Evolutionary conservation across 2,113 vertebrate species (phyloP).

Genomic region (Calidris pugnax): DNA sequence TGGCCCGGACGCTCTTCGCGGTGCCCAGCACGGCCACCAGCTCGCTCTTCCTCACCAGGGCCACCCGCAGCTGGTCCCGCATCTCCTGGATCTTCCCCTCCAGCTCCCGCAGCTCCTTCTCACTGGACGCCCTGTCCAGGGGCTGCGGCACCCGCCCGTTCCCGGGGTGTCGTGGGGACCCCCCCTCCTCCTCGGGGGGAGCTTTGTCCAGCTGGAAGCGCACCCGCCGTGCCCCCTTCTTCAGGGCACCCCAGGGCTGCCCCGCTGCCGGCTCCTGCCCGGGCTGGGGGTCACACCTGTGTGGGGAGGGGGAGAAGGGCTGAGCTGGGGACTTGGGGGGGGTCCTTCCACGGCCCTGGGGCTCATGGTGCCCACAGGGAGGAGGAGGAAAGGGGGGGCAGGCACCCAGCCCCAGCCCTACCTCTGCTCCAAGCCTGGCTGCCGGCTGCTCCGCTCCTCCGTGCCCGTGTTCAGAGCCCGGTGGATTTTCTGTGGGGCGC

Average conservation of each 20-base stretch:
- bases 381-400: background rate
- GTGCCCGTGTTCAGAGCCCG: conserved; percentile 84
- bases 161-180: background rate
- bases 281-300: conserved; percentile 56
- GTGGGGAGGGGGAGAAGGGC: background rate
- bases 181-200: conserved; percentile 8
- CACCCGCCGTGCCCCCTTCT: background rate
- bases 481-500: conserved; percentile 86
- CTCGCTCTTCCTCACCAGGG: conserved; percentile 79
- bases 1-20: background rate
- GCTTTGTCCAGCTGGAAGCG: conserved; percentile 43
- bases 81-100: conserved; percentile 79
- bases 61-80: conserved; percentile 74
- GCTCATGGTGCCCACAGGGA: accelerated
- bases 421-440: conserved; percentile 76
- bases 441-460: conserved; percentile 70
- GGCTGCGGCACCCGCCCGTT: conserved; percentile 46
- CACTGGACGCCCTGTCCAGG: background rate
- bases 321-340: background rate
- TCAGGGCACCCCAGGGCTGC: conserved; percentile 35
- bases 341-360: accelerated
- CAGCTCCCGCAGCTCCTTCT: conserved; percentile 79
- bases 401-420: background rate
- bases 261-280: background rate
- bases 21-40: conserved; percentile 78